Conservation (phyloP, 2,113 vertebrate species). For the Hepsetus odoe region DNA sequence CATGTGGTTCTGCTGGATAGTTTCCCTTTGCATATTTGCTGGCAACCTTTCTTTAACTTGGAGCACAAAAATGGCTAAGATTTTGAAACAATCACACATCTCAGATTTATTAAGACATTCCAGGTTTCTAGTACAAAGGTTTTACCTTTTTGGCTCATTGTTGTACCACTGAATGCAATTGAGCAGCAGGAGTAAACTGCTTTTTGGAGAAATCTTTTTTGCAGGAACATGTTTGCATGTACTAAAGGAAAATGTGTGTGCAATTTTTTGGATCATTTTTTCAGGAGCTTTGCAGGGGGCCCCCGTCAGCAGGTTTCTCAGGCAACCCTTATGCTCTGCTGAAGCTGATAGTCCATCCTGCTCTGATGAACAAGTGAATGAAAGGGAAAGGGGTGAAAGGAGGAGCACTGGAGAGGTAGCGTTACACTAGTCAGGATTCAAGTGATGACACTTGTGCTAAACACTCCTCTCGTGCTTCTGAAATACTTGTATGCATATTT, state of each 20-base stretch:
- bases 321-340: constrained; percentile 66
- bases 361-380: constrained; percentile 60
- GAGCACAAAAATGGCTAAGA: background rate
- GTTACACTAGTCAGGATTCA: constrained; percentile 68
- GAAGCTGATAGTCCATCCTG: constrained; percentile 63
- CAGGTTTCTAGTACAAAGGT: background rate
- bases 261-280: background rate
- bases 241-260: background rate
- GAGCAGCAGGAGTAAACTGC: background rate
- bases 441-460: constrained; percentile 72
- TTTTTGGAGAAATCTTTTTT: too few species aligned
- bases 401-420: constrained; percentile 62
- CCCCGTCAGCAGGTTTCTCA: constrained; percentile 51
- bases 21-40: constrained; percentile 55
- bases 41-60: background rate
- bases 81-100: background rate
- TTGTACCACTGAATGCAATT: background rate
- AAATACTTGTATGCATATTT: constrained; percentile 34
- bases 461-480: constrained; percentile 45
- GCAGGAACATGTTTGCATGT: too few species aligned
- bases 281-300: constrained; percentile 34
- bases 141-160: background rate
- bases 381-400: constrained; percentile 58
- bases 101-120: background rate
- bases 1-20: constrained; percentile 52